phyloP scores from a whole-genome alignment of 2,113 vertebrate species.

The Platichthys flesus region DNA sequence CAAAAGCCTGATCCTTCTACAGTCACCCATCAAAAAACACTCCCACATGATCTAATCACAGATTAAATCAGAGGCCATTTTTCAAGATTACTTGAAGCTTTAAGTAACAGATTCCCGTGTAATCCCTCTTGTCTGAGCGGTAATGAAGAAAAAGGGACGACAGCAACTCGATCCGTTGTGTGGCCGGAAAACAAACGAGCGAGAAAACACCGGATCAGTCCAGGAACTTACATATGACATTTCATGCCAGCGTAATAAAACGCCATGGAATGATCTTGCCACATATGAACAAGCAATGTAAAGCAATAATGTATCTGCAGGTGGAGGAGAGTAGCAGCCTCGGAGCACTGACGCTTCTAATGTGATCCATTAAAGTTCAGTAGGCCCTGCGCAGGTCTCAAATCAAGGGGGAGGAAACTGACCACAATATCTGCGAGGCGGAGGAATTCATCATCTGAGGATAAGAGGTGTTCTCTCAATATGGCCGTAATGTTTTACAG shows the following conservation, averaged over 20 bases:
- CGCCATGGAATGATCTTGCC: not conserved
- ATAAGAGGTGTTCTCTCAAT: slow-evolving; percentile 71
- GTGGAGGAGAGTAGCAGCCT: slow-evolving; percentile 39
- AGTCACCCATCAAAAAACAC: slow-evolving; percentile 14
- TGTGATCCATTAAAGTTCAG: slow-evolving; percentile 63
- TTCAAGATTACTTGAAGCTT: slow-evolving; percentile 6
- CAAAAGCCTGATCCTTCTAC: not conserved
- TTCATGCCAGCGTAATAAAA: slow-evolving; percentile 3
- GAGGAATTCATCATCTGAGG: slow-evolving; percentile 67
- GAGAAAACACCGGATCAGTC: not conserved
- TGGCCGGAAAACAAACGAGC: slow-evolving; percentile 12
- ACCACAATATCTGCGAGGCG: slow-evolving; percentile 72
- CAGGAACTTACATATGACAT: not conserved
- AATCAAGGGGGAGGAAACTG: slow-evolving; percentile 77
- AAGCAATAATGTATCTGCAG: slow-evolving; percentile 34
- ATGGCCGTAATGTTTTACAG: slow-evolving; percentile 64
- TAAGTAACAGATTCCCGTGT: slow-evolving; percentile 11
- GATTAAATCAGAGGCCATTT: slow-evolving; percentile 33
- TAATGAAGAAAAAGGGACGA: slow-evolving; percentile 5
- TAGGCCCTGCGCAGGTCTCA: slow-evolving; percentile 52
- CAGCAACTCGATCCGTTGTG: not conserved
- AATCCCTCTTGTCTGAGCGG: not conserved
- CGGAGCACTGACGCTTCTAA: slow-evolving; percentile 50
- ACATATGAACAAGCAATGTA: not conserved
- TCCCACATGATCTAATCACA: slow-evolving; percentile 15